These are phyloP conservation scores for Mesorhabditis sp. DNA, from an alignment of 2,888 invertebrate species.

Conservation along the genomic window DNA sequence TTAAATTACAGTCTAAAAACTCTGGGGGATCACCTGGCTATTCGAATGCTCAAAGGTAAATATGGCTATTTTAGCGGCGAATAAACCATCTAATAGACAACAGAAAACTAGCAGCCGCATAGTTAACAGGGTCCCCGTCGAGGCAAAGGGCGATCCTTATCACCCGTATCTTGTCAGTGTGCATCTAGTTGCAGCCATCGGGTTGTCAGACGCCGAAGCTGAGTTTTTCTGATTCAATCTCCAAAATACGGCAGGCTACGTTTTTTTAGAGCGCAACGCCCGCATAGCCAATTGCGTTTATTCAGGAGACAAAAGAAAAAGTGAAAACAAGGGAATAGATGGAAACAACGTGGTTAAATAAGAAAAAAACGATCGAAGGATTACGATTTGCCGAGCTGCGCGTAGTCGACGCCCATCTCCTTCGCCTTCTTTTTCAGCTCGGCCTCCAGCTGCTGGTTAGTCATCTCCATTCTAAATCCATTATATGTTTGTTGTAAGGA, in stretches of 20 bases:
- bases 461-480: conserved; percentile 39
- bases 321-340: too few relatives aligned
- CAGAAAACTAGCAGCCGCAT: not conserved
- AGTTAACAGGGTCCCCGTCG: not conserved
- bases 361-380: conserved; percentile 13
- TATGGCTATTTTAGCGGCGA: not conserved
- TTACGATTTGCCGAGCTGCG: conserved; percentile 20
- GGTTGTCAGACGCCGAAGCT: too few relatives aligned
- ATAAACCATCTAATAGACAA: not conserved
- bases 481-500: not conserved
- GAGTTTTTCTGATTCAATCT: too few relatives aligned
- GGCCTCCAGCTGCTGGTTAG: conserved; percentile 28
- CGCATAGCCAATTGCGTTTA: too few relatives aligned
- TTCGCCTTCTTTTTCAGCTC: too few relatives aligned
- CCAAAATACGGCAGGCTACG: too few relatives aligned
- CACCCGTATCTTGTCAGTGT: too few relatives aligned
- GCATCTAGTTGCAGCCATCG: too few relatives aligned
- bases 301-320: too few relatives aligned
- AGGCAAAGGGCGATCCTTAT: too few relatives aligned
- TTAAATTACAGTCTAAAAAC: not conserved
- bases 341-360: conserved; percentile 3
- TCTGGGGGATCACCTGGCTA: not conserved
- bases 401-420: conserved; percentile 14
- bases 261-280: too few relatives aligned
- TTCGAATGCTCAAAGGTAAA: conserved; percentile 4